Evolutionary conservation across 2,113 vertebrate genomes (phyloP), one percentile per base, ranked within the genome.

Genomic region (Tonatia bakeri): DNA sequence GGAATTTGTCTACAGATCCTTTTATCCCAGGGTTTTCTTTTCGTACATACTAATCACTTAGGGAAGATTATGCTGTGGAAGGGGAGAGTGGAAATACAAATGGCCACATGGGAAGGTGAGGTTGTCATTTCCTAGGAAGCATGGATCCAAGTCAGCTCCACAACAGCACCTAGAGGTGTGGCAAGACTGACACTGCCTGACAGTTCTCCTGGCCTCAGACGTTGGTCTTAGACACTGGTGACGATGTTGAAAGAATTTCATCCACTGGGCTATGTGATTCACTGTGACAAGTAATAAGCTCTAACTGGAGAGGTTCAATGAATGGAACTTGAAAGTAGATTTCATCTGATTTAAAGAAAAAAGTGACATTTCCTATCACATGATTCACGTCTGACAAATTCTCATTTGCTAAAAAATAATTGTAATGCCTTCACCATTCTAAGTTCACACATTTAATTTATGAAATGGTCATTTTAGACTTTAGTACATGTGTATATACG

Each of bases 141-240:
- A 17, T 8, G 26, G 22, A 50, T 7, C 10, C 1, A 47, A 89
- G 13, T 4, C 33, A 45, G 7, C 14, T 65, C 0, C 17, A 10
- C 0, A 9, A 3, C 15, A 56, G 36, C 11, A 12, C 22, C 2
- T 4, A 9, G 4, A 56, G 3, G 16, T 4, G 1, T 12, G 28
- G 28, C 5, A 70, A 79, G 7, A 13, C 10, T 13, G 12, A 38
- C 24, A 10, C 5, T 13, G 1, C 0, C 5, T 1, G 3, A 22
- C 3, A 28, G 12, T 13, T 16, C 4, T 22, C 8, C 19, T 9
- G 7, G 7, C 4, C 50, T 64, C 31, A 70, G 7, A 7, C 7
- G 24, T 59, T 16, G n/a, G 73, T 5, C 0, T 70, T 72, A 81
- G 11, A 52, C 20, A 20, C 33, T 28, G 2, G 2, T 65, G 94